A percentile compares a stretch with the other conserved stretches of the same genome.
Conservation (phyloP, 2,797 vertebrate species). For the Glyptemys insculpta region DNA sequence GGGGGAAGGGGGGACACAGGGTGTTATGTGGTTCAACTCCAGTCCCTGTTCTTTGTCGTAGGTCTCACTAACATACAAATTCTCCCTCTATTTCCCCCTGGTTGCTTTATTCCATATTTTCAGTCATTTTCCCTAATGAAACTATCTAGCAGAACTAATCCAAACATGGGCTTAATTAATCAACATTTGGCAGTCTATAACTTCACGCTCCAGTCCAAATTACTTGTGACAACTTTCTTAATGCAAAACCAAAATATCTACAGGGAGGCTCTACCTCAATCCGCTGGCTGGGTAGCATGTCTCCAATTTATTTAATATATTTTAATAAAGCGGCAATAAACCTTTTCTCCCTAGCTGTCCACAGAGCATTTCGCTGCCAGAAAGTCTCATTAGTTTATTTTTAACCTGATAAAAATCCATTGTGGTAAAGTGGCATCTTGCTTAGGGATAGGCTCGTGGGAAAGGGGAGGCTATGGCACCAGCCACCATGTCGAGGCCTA, state of each 20-base stretch:
- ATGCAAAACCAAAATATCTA: conserved; percentile 76
- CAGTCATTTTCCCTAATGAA: conserved; percentile 84
- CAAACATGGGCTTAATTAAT: conserved; percentile 87
- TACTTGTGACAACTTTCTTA: conserved; percentile 87
- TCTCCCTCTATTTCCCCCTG: conserved; percentile 29
- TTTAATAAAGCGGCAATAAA: conserved; percentile 76
- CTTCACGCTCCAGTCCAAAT: conserved; percentile 77
- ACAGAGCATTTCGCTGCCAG: conserved; percentile 48
- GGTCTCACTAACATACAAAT: conserved; percentile 23
- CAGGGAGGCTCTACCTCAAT: conserved; percentile 65
- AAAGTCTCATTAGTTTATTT: conserved; percentile 66
- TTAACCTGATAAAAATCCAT: conserved; percentile 41
- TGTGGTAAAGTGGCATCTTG: neutral
- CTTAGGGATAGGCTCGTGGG: neutral
- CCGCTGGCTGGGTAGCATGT: conserved; percentile 35
- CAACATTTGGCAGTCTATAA: conserved; percentile 84
- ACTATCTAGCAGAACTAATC: conserved; percentile 88
- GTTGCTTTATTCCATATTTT: conserved; percentile 77
- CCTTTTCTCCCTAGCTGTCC: conserved; percentile 52
- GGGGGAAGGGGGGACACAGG: neutral
- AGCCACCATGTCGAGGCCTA: neutral
- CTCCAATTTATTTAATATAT: conserved; percentile 74
- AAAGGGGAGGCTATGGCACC: neutral
- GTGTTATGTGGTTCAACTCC: neutral
- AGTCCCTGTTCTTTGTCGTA: neutral